Evolutionary conservation across 1,140 invertebrate genomes (phyloP).

Genomic region (Aplysia californica): DNA sequence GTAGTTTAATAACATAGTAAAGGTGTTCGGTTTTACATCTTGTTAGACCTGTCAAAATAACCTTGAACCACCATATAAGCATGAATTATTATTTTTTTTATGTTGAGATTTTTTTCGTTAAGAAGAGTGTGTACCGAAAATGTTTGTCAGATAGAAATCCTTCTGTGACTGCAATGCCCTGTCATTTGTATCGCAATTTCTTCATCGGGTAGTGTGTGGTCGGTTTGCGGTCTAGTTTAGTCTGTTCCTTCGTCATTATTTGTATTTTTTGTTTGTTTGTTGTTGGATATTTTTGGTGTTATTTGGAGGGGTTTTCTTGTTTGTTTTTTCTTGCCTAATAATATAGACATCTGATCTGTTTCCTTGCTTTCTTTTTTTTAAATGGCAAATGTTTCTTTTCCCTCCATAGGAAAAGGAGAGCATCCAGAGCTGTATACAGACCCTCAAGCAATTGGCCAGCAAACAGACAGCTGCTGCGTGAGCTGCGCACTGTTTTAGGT

Average conservation of each 20-base stretch:
- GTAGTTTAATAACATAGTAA: too few relatives aligned
- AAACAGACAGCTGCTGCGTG: background rate
- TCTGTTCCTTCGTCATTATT: background rate
- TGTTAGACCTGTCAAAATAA: too few relatives aligned
- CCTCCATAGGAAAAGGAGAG: slow-evolving; percentile 81
- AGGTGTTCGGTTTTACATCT: too few relatives aligned
- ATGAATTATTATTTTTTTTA: too few relatives aligned
- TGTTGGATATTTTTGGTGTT: background rate
- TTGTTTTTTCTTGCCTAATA: background rate
- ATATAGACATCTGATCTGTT: background rate
- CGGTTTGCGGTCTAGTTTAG: background rate
- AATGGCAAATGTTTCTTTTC: slow-evolving; percentile 5
- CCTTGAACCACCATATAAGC: too few relatives aligned
- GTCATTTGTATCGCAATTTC: too few relatives aligned
- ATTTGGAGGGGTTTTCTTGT: background rate
- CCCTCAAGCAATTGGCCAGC: slow-evolving; percentile 79
- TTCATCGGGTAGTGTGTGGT: too few relatives aligned
- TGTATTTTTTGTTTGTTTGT: background rate
- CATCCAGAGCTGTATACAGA: slow-evolving; percentile 88
- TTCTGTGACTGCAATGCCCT: too few relatives aligned
- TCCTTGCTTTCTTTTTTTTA: background rate
- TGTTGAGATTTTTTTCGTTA: too few relatives aligned
- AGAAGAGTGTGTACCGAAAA: too few relatives aligned
- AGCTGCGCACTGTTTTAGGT: background rate
- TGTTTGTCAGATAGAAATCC: too few relatives aligned